Evolutionary conservation across 64 coral and sea anemone genomes (phyloP), one percentile per base, ranked within the genome.

Genomic region (Dendronephthya gigantea): DNA sequence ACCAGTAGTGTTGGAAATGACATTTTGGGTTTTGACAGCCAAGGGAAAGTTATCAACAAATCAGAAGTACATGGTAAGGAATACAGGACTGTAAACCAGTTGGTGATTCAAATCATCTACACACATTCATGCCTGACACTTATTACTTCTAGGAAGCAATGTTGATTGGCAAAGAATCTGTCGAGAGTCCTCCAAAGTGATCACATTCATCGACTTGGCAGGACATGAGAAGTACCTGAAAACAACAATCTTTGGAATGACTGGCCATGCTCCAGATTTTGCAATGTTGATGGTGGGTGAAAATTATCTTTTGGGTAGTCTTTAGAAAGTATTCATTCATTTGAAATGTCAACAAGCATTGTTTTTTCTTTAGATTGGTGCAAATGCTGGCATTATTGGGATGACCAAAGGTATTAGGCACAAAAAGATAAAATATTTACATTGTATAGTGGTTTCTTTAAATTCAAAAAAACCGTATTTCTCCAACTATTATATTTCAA

Each of bases 351-450:
- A n/a, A n/a, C n/a, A 29, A 37, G 22, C 5, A 51, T 89, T 83
- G 56, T 29, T 87, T 84, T 28, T 40, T 9, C 17, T 75, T 32
- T 83, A 94, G 93, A 90, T 98, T 88, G 95, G 95, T 4, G 91
- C 92, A 49, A 98, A 98, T 93, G 95, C 95, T 90, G 95, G 95
- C 82, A 98, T 98, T 25, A 98, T 98, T 90, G 95, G 95, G 38
- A 98, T 98, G 95, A 98, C 95, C 32, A 98, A 98, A 98, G 95
- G 95, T 98, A 92, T n/a, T n/a, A n/a, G n/a, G n/a, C n/a, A n/a
- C n/a, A n/a, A n/a, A n/a, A n/a, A n/a, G n/a, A n/a, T n/a, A n/a
- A n/a, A n/a, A n/a, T n/a, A n/a, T n/a, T n/a, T n/a, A n/a, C n/a
- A n/a, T n/a, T n/a, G n/a, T n/a, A n/a, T n/a, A n/a, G n/a, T n/a